A percentile compares a stretch with the other conserved stretches of the same genome.
Conservation (phyloP, 2,888 invertebrate species). For the Conistra vaccinii region DNA sequence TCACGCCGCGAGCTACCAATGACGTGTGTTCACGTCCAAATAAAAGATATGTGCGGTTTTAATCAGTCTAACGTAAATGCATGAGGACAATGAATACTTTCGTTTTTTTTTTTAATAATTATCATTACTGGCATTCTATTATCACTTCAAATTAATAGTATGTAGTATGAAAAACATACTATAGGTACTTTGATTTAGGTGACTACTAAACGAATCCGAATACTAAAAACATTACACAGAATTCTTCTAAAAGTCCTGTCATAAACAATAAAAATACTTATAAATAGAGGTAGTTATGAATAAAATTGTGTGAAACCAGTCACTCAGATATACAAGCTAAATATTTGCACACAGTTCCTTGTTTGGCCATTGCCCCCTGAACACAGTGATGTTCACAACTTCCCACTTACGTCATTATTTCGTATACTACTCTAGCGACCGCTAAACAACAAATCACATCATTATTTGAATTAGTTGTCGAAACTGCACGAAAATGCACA, state of each 20-base stretch:
- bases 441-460: background rate
- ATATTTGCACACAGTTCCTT: conserved; percentile 37
- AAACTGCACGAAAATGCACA: too few relatives aligned
- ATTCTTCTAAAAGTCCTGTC: conserved; percentile 8
- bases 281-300: conserved; percentile 75
- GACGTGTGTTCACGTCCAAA: conserved; percentile 30
- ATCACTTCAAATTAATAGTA: conserved; percentile 44
- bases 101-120: conserved; percentile 9
- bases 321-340: conserved; percentile 64
- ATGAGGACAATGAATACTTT: conserved; percentile 34
- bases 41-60: conserved; percentile 47
- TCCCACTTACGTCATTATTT: background rate
- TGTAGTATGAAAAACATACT: conserved; percentile 45
- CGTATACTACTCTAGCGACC: conserved; percentile 7
- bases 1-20: conserved; percentile 33
- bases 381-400: background rate
- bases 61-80: conserved; percentile 60
- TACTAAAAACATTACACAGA: conserved; percentile 58
- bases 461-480: background rate
- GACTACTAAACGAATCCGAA: conserved; percentile 64
- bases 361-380: conserved; percentile 13
- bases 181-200: conserved; percentile 66
- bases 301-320: conserved; percentile 71
- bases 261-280: conserved; percentile 68
- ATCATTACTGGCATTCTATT: conserved; percentile 53